These are phyloP conservation scores for Iguana delicatissima DNA, from an alignment of 2,797 vertebrate species.

Conservation along the genomic window DNA sequence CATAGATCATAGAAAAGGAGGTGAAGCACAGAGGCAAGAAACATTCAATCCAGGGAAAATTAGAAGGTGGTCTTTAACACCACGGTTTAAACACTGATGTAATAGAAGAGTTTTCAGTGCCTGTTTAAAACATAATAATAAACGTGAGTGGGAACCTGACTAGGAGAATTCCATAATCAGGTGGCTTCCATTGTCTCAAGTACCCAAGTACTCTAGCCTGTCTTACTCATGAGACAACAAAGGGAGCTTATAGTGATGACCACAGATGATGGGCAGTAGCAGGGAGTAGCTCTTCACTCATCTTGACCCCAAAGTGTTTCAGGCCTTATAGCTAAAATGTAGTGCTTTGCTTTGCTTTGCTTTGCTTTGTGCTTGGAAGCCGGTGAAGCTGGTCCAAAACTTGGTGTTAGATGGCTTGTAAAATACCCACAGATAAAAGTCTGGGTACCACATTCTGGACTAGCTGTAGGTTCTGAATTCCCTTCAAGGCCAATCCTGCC, in stretches of 20 bases:
- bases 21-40: neutral
- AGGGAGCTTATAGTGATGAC: too few species aligned
- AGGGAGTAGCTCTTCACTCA: too few species aligned
- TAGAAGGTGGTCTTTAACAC: neutral
- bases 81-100: neutral
- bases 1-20: neutral
- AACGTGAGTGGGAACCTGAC: neutral
- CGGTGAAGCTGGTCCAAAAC: neutral
- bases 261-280: too few species aligned
- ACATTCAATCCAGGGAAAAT: neutral
- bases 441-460: too few species aligned
- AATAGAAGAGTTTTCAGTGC: neutral
- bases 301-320: too few species aligned
- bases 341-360: neutral
- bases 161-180: neutral
- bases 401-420: neutral
- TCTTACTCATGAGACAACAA: too few species aligned
- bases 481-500: neutral
- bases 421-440: too few species aligned
- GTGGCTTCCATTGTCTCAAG: neutral
- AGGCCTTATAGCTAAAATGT: too few species aligned
- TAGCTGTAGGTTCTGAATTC: too few species aligned
- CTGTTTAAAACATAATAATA: neutral
- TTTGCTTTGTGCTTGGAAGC: neutral
- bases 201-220: too few species aligned